phyloP scores from a whole-genome alignment of 2,797 vertebrate genomes.

The Rhinophrynus dorsalis region DNA sequence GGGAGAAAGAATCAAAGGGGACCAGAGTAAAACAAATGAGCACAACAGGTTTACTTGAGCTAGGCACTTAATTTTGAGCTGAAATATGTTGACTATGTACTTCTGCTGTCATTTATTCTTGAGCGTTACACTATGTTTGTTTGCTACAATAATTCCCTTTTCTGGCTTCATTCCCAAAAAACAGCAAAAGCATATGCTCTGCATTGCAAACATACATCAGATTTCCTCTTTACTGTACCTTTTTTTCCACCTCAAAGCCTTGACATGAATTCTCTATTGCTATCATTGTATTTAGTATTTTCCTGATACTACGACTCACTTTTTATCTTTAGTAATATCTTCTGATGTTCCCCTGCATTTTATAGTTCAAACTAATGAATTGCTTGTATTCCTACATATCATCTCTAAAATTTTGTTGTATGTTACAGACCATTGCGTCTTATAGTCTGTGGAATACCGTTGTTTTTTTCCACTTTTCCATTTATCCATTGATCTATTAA shows the following conservation, averaged over 20 bases:
- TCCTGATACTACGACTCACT: too few species aligned
- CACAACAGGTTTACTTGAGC: constrained; percentile 63
- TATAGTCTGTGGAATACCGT: too few species aligned
- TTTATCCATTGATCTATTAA: constrained; percentile 21
- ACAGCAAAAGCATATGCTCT: constrained; percentile 66
- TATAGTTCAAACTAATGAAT: too few species aligned
- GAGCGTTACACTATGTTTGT: constrained; percentile 64
- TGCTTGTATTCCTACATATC: too few species aligned
- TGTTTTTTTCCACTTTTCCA: constrained; percentile 23
- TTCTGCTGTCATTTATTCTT: constrained; percentile 76
- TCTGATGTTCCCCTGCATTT: too few species aligned
- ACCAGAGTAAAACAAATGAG: constrained; percentile 24
- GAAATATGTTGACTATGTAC: constrained; percentile 74
- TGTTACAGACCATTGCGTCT: too few species aligned
- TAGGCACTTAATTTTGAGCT: constrained; percentile 74
- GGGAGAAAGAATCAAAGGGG: neutral
- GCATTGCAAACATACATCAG: constrained; percentile 71
- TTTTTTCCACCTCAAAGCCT: constrained; percentile 57
- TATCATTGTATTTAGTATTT: constrained; percentile 10
- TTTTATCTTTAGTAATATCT: too few species aligned
- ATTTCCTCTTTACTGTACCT: constrained; percentile 67
- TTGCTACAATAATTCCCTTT: constrained; percentile 63
- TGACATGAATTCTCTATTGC: constrained; percentile 29
- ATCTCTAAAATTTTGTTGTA: too few species aligned
- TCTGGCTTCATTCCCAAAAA: constrained; percentile 74